Evolutionary conservation across 2,797 vertebrate genomes (phyloP), one percentile per base, ranked within the genome.

Genomic region (Xiphorhynchus erythropygius): DNA sequence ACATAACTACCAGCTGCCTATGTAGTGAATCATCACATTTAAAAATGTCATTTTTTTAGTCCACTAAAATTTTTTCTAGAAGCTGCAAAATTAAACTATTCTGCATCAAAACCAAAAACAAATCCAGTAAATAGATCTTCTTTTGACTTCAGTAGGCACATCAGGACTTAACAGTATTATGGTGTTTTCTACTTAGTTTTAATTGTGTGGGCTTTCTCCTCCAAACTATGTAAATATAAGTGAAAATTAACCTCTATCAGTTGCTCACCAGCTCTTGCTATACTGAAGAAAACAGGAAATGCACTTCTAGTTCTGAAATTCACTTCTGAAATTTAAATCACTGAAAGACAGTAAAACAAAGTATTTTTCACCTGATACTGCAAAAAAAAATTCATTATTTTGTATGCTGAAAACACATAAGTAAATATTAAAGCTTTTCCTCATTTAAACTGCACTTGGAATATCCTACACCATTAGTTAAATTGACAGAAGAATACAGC

Each of bases 401-500:
- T 78, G 5, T 70, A 41, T 24, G 35, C 68, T 57, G 32, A 35
- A 93, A 94, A 93, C n/a, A 91, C 24, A 44, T 67, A 93, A 93
- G 89, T 92, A 97, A 96, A 93, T 92, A 94, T 87, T 95, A 93
- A 95, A 95, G 87, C 78, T 89, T 80, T 82, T 73, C 37, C 55
- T 89, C 77, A 88, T 94, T 96, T 91, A 93, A 94, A 88, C 44
- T 67, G 85, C 77, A 93, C 90, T 88, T 87, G 53, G n/a, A 96
- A 94, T 94, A 91, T 57, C 71, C 91, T 88, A 73, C 70, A 46
- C 68, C 95, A 94, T 96, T 89, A 93, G 53, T 96, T 95, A 95
- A 94, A 96, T 90, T 92, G 96, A 95, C 80, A 95, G 93, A 95
- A 94, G 87, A 93, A 93, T 71, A 90, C 53, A 95, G 86, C 90